Evolutionary conservation across 1,140 invertebrate species (phyloP).

Genomic region (Caenorhabditis elegans): DNA sequence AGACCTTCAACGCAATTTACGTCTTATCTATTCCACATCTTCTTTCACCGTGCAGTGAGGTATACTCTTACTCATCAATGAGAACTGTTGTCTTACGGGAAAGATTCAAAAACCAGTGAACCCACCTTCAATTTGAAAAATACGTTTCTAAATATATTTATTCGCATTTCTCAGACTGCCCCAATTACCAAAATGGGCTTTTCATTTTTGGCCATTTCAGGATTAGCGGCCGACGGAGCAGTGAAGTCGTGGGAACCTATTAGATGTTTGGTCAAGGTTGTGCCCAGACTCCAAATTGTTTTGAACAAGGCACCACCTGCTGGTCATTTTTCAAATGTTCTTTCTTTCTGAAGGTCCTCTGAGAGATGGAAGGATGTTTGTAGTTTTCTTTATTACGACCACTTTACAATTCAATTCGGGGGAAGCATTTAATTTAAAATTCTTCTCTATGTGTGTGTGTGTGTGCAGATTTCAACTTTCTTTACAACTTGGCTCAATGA

Average conservation of each 20-base stretch:
- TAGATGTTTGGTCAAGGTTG: not conserved
- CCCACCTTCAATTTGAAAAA: not conserved
- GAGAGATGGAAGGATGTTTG: not conserved
- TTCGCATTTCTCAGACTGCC: not conserved
- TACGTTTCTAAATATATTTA: not conserved
- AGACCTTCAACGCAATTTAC: slow-evolving; percentile 29
- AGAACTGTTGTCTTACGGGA: not conserved
- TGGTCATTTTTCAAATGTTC: not conserved
- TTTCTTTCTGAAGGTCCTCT: not conserved
- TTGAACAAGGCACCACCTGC: slow-evolving; percentile 10
- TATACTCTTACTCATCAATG: not conserved
- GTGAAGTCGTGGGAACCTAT: not conserved
- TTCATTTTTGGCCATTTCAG: not conserved
- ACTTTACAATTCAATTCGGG: not conserved
- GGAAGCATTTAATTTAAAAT: not conserved
- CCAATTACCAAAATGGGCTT: not conserved
- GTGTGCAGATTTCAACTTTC: not conserved
- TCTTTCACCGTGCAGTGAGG: not conserved
- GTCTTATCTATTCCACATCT: slow-evolving; percentile 30
- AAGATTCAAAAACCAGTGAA: slow-evolving; percentile 1
- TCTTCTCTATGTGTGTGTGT: not conserved
- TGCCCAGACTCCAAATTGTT: not conserved
- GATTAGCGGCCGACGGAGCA: not conserved
- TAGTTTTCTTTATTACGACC: not conserved
- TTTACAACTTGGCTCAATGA: not conserved